Base-by-base conservation (phyloP, 2,113 vertebrate genomes). In the Sminthopsis crassicaudata region DNA sequence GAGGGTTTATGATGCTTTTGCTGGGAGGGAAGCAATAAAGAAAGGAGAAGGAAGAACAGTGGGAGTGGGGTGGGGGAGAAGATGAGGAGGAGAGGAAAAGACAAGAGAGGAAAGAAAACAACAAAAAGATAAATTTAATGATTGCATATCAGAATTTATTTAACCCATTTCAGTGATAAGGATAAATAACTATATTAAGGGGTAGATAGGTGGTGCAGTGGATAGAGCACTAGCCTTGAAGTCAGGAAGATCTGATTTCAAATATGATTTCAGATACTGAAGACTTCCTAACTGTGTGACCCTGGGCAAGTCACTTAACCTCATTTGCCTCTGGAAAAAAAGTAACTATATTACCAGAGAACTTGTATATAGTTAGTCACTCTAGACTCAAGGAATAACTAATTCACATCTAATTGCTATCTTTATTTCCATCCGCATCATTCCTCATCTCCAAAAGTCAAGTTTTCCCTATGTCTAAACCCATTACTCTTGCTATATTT, bases 1-100 rank as follows among this genome's bases (percentile, higher is more conserved):
- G 98, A 22, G 98, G 98, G 46, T 98, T 92, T 53, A 91, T 91
- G 93, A 99, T 98, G 92, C 97, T 97, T 27, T 96, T 93, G 55
- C 99, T 99, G 89, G 91, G 95, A 92, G 90, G 95, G 51, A 55
- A 93, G 46, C 92, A 46, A 93, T 27, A 50, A 0, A 95, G 48
- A 95, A 9, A 51, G 9, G 90, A 48, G 42, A 42, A 91, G 60
- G 11, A 36, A 36, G 4, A 67, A 1, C 99, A 84, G 91, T 95
- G 91, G 91, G 53, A 46, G 90, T 51, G 91, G 53, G 91, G 90
- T 26, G 46, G 89, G 91, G 95, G 91, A 90, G 95, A 53, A 52
- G 91, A 46, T 91, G 53, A 92, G 89, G 36, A 48, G 57, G 2
- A 8, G 2, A 53, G 9, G 90, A 42, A 42, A 14, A 30, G 57